phyloP scores from a whole-genome alignment of 2,888 invertebrate species.

The Spicauda simplicius region DNA sequence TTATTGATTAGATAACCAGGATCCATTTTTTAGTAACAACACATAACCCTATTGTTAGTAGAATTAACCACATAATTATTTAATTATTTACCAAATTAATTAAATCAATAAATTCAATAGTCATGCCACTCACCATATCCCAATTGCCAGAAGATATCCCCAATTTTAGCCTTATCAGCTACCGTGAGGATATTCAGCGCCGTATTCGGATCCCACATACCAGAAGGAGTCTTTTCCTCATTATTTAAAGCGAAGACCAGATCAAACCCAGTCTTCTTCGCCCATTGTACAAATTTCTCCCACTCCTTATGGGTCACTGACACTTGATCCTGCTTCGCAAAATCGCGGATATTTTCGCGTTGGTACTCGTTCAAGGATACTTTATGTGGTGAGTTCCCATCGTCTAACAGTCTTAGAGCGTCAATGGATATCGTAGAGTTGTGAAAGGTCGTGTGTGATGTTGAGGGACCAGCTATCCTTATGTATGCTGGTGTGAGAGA shows the following conservation, averaged over 20 bases:
- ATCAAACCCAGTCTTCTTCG: conserved; percentile 84
- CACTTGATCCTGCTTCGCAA: conserved; percentile 38
- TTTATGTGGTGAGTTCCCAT: conserved; percentile 34
- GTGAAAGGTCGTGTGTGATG: conserved; percentile 73
- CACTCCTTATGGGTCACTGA: conserved; percentile 60
- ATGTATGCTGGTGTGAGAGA: conserved; percentile 89
- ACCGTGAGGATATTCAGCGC: conserved; percentile 88
- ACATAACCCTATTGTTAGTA: no score
- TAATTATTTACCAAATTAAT: no score
- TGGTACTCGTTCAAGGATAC: conserved; percentile 39
- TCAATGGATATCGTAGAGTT: conserved; percentile 65
- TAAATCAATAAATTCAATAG: no score
- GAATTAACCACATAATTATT: no score
- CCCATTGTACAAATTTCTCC: conserved; percentile 77
- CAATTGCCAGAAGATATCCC: conserved; percentile 89
- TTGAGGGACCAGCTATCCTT: conserved; percentile 89
- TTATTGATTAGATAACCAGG: no score
- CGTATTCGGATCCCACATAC: conserved; percentile 88
- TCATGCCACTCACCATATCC: conserved; percentile 87
- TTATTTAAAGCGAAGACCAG: conserved; percentile 89
- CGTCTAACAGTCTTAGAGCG: conserved; percentile 41
- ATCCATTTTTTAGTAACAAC: no score
- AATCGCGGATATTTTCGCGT: conserved; percentile 25
- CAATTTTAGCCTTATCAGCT: conserved; percentile 86
- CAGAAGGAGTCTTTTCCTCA: conserved; percentile 71